Evolutionary conservation across 2,113 vertebrate species (phyloP).

Genomic region (Mormoops blainvillei): DNA sequence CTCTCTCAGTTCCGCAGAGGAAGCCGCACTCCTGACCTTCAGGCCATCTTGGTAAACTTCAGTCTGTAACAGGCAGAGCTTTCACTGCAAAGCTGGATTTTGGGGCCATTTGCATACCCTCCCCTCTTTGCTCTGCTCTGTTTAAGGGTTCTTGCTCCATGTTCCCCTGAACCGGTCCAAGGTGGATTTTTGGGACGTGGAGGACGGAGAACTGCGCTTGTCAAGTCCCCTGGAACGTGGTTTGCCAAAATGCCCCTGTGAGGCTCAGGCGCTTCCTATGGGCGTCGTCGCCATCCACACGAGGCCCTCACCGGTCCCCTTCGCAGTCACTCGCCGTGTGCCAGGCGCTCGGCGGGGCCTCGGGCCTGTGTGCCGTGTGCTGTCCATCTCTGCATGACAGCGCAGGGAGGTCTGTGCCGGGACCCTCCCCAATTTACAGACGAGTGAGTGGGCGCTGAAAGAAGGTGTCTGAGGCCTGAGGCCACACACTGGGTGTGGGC

Average conservation of each 20-base stretch:
- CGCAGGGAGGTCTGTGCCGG: too few relatives aligned
- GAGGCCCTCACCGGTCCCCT: not conserved
- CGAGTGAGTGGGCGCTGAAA: not conserved
- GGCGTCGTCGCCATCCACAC: not conserved
- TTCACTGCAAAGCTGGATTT: constrained; percentile 43
- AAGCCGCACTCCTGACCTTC: constrained; percentile 43
- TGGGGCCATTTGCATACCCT: too few relatives aligned
- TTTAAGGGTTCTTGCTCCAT: not conserved
- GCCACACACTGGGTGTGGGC: too few relatives aligned
- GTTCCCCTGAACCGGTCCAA: not conserved
- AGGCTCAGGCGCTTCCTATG: not conserved
- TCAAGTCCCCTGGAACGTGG: not conserved
- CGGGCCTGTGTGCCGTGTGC: not conserved
- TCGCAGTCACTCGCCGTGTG: not conserved
- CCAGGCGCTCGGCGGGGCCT: too few relatives aligned
- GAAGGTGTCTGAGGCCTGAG: not conserved
- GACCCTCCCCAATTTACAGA: too few relatives aligned
- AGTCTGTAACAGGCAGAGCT: constrained; percentile 31
- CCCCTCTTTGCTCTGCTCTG: too few relatives aligned
- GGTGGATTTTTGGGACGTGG: not conserved
- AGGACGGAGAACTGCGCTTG: not conserved
- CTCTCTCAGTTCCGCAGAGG: not conserved
- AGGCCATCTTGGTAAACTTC: constrained; percentile 16
- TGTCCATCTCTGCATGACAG: too few relatives aligned
- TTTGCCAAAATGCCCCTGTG: not conserved